Percentiles rank a stretch among this genome's conserved stretches.
Conservation (phyloP, 1,140 invertebrate species). For the Saccostrea echinata region DNA sequence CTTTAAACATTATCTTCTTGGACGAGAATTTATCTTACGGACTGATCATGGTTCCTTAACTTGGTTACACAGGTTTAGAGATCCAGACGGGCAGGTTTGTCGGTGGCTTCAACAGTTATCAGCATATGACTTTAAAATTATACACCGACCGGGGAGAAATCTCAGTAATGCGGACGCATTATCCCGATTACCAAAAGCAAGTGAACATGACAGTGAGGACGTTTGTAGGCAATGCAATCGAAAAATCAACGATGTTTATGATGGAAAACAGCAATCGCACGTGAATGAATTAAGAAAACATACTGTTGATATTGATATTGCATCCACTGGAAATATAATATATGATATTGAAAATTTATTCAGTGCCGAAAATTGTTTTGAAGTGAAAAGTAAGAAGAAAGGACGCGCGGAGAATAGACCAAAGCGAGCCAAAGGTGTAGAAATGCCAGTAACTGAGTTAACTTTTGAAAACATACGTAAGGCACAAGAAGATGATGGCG, state of each 20-base stretch:
- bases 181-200: neutral
- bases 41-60: constrained; percentile 65
- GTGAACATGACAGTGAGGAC: neutral
- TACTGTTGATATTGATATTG: neutral
- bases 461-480: constrained; percentile 13
- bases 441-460: neutral
- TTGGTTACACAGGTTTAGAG: constrained; percentile 57
- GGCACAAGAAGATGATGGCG: neutral
- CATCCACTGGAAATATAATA: too few relatives aligned
- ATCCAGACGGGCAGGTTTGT: constrained; percentile 46
- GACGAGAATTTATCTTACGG: constrained; percentile 57
- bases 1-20: constrained; percentile 61
- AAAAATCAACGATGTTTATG: constrained; percentile 24
- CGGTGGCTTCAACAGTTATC: constrained; percentile 38
- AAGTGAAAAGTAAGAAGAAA: neutral
- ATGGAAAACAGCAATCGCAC: neutral
- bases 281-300: neutral
- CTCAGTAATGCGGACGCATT: neutral
- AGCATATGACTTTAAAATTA: constrained; percentile 35
- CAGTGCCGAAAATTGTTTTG: neutral
- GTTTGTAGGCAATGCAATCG: neutral
- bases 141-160: constrained; percentile 28
- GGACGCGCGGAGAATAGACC: neutral
- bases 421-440: neutral
- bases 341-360: neutral